Percentiles rank a stretch among this genome's conserved stretches.
phyloP scores from a whole-genome alignment of 2,888 invertebrate genomes.

The Parnassius mnemosyne region DNA sequence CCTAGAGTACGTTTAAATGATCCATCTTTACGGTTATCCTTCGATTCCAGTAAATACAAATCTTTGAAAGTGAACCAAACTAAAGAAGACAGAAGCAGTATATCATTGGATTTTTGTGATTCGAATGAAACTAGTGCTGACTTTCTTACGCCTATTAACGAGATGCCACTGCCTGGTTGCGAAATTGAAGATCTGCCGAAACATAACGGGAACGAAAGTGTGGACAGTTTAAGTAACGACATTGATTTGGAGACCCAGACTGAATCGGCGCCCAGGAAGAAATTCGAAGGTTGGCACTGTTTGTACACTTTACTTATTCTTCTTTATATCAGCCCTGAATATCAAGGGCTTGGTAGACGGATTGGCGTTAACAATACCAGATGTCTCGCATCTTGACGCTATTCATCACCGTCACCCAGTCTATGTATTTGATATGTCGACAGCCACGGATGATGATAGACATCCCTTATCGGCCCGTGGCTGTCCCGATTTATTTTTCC shows the following conservation, averaged over 20 bases:
- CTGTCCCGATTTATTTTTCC: too few species aligned
- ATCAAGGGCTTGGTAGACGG: too few species aligned
- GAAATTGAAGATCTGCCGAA: slow-evolving; percentile 74
- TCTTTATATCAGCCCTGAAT: too few species aligned
- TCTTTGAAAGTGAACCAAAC: slow-evolving; percentile 57
- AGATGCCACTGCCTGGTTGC: slow-evolving; percentile 74
- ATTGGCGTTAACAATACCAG: too few species aligned
- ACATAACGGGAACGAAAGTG: slow-evolving; percentile 67
- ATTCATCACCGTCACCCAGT: too few species aligned
- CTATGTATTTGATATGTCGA: too few species aligned
- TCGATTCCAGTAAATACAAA: slow-evolving; percentile 70
- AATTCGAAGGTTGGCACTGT: slow-evolving; percentile 49
- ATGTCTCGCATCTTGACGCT: too few species aligned
- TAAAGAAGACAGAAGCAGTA: slow-evolving; percentile 66
- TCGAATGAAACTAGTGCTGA: slow-evolving; percentile 77
- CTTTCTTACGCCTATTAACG: slow-evolving; percentile 75
- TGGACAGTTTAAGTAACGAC: slow-evolving; percentile 70
- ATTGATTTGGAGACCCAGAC: slow-evolving; percentile 71
- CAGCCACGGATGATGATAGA: too few species aligned
- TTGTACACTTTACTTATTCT: too few species aligned
- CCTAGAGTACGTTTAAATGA: slow-evolving; percentile 62
- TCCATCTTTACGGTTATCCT: slow-evolving; percentile 64
- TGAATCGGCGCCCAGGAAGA: slow-evolving; percentile 67
- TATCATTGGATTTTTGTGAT: slow-evolving; percentile 72
- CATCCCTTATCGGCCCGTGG: too few species aligned